Evolutionary conservation across 2,888 invertebrate genomes (phyloP), one percentile per base, ranked within the genome.

Genomic region (Amblyjoppa proteus): DNA sequence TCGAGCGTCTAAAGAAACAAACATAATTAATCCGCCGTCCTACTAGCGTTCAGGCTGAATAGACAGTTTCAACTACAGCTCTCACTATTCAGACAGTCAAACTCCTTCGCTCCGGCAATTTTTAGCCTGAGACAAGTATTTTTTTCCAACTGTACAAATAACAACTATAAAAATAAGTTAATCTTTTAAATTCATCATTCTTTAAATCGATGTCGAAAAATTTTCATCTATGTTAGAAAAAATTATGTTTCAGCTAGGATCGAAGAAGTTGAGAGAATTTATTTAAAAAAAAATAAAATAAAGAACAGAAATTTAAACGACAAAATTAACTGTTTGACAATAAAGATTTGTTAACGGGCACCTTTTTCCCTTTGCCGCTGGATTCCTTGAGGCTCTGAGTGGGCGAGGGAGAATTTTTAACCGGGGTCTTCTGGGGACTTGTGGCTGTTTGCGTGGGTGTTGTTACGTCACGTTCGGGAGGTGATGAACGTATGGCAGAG

Each of bases 351-450:
- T 84, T 84, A 89, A 90, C 91, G 91, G 90, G 94, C 94, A 94
- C 94, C 94, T 94, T 94, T 94, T 94, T 94, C 92, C 93, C 93
- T 92, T 94, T 94, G 92, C 92, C 91, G 92, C 91, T 91, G 91
- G 94, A 92, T 90, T 94, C 94, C 94, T 94, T 93, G 91, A 93
- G 93, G 90, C 94, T 94, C 90, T 92, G 92, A 88, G 94, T 93
- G 90, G 94, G 93, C 90, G 93, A 91, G 90, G 94, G 93, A 89
- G 94, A 94, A 88, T 93, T 93, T 93, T 94, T 94, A 82, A 91
- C 92, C 91, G 92, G 93, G 92, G 92, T 93, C 93, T 92, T 93
- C 93, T 92, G 93, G 89, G 92, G 93, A 90, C 93, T 93, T 88
- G 93, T 87, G 66, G 90, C 87, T 88, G 91, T 88, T 93, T 93